These are phyloP conservation scores for Microctonus aethiopoides DNA, from an alignment of 2,888 invertebrate genomes.

Conservation along the genomic window DNA sequence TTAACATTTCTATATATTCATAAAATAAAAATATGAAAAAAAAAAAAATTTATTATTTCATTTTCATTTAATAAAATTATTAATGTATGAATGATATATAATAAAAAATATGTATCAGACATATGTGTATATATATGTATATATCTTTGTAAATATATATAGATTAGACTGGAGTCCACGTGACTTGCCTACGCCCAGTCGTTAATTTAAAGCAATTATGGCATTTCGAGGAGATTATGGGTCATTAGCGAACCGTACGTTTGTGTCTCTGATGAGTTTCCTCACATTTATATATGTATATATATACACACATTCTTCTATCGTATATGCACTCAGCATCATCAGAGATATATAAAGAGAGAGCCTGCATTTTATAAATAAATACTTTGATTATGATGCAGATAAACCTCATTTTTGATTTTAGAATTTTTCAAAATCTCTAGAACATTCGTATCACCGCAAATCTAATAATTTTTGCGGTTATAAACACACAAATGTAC, in stretches of 20 bases:
- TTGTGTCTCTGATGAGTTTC: slow-evolving; percentile 58
- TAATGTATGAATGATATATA: too few species aligned
- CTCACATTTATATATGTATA: not conserved
- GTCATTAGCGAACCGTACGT: slow-evolving; percentile 59
- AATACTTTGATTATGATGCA: not conserved
- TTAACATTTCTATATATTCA: too few species aligned
- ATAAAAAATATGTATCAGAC: not conserved
- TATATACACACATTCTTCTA: not conserved
- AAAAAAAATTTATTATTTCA: too few species aligned
- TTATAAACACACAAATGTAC: not conserved
- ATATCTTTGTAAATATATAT: not conserved
- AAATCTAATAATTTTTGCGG: too few species aligned
- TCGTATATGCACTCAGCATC: slow-evolving; percentile 37
- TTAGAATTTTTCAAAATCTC: slow-evolving; percentile 25
- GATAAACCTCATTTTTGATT: slow-evolving; percentile 20
- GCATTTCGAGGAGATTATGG: slow-evolving; percentile 60
- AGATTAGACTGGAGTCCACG: slow-evolving; percentile 20
- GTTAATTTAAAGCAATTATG: slow-evolving; percentile 49
- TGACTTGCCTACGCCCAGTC: slow-evolving; percentile 28
- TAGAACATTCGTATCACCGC: not conserved
- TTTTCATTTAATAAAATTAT: too few species aligned
- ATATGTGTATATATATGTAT: not conserved
- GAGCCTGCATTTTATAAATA: not conserved
- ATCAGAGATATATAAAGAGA: not conserved
- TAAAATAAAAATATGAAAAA: too few species aligned